Percentiles rank a stretch among this genome's conserved stretches.
Conservation (phyloP, 1,140 invertebrate genomes). For the Pseudomyrmex cubaensis region DNA sequence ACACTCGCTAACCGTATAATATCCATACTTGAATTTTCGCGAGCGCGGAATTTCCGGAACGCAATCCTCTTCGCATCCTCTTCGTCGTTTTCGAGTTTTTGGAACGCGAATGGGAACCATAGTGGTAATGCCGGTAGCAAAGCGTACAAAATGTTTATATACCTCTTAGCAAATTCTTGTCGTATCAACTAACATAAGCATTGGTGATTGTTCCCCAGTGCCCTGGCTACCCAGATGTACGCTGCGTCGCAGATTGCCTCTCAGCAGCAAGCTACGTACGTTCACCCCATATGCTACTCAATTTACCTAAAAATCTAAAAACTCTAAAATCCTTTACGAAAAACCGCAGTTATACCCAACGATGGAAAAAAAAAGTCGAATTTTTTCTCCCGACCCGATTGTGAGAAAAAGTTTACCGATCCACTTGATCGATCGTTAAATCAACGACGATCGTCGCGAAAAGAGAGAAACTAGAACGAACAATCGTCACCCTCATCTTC, state of each 20-base stretch:
- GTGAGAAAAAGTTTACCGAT: conserved; percentile 15
- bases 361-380: conserved; percentile 45
- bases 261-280: conserved; percentile 96
- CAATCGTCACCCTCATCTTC: conserved; percentile 2
- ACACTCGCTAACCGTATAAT: neutral
- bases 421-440: neutral
- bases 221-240: conserved; percentile 97
- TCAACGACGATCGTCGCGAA: conserved; percentile 11
- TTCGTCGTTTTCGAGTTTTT: neutral
- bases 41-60: neutral
- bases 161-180: conserved; percentile 71
- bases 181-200: conserved; percentile 85
- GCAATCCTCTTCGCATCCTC: neutral
- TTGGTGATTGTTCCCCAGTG: conserved; percentile 91
- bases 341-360: conserved; percentile 83
- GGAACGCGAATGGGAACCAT: conserved; percentile 61
- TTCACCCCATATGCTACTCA: conserved; percentile 85
- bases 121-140: conserved; percentile 61
- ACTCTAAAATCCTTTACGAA: conserved; percentile 74
- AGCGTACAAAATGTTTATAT: conserved; percentile 63
- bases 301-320: conserved; percentile 80
- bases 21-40: neutral
- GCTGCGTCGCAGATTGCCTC: conserved; percentile 95
- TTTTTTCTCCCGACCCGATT: neutral
- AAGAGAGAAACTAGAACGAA: conserved; percentile 15